phyloP scores from a whole-genome alignment of 2,797 vertebrate species.

The Anabas testudineus region DNA sequence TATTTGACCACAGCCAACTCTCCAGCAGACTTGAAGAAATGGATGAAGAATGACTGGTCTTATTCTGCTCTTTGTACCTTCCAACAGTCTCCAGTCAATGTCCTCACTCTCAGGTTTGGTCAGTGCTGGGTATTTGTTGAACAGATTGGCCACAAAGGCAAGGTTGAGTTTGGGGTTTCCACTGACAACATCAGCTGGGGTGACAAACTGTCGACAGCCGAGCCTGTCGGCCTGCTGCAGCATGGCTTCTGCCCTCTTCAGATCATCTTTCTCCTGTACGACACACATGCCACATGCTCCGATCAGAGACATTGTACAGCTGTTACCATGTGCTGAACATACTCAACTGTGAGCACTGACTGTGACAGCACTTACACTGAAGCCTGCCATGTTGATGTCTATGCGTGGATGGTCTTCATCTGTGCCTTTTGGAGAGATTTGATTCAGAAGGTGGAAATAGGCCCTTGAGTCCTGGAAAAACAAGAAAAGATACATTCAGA shows the following conservation, averaged over 20 bases:
- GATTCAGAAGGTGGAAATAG: constrained; percentile 97
- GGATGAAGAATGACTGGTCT: too few relatives aligned
- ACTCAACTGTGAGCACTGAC: constrained; percentile 84
- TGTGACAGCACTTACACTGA: constrained; percentile 87
- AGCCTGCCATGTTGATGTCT: constrained; percentile 93
- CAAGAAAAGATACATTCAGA: neutral
- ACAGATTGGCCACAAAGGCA: constrained; percentile 97
- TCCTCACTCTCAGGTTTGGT: constrained; percentile 96
- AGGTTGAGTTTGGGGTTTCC: constrained; percentile 98
- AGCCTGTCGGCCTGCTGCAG: constrained; percentile 94
- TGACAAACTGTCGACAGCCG: constrained; percentile 97
- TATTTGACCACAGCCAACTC: too few relatives aligned
- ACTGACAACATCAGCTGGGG: constrained; percentile 92
- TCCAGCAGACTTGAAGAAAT: too few relatives aligned
- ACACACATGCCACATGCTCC: constrained; percentile 29
- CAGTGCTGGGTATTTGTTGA: constrained; percentile 97
- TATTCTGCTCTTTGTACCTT: constrained; percentile 76
- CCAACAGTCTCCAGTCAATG: constrained; percentile 89
- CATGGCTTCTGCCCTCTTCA: constrained; percentile 94
- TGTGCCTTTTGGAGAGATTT: constrained; percentile 96
- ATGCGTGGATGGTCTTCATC: constrained; percentile 92
- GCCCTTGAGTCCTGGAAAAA: constrained; percentile 93
- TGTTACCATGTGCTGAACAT: constrained; percentile 29
- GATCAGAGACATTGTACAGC: constrained; percentile 37
- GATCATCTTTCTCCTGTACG: constrained; percentile 93